These are phyloP conservation scores for Heliornis fulica DNA, from an alignment of 2,113 vertebrate genomes.

Conservation along the genomic window DNA sequence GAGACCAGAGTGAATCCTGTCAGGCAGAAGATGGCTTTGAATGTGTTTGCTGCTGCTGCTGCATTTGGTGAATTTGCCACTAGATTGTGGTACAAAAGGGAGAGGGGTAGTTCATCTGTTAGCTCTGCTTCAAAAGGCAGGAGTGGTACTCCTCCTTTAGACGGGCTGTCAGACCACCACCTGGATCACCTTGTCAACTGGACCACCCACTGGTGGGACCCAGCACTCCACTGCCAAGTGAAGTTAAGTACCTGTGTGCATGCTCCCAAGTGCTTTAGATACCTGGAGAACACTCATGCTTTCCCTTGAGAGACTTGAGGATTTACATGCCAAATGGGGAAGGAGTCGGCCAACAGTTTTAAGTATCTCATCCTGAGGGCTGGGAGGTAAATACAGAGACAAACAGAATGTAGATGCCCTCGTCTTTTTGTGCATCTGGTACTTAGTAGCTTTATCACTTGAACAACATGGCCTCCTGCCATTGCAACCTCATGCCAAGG, in stretches of 20 bases:
- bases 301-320: background rate
- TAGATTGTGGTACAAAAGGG: background rate
- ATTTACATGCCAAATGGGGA: background rate
- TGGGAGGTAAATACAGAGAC: background rate
- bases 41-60: background rate
- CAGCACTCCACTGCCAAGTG: rapidly evolving
- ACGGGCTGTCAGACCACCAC: background rate
- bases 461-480: slow-evolving; percentile 9
- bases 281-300: background rate
- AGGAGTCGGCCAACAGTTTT: background rate
- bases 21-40: background rate
- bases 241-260: background rate
- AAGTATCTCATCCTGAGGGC: background rate
- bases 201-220: background rate
- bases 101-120: background rate
- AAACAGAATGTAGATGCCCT: background rate
- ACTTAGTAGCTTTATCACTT: background rate
- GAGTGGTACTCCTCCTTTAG: background rate
- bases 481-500: background rate
- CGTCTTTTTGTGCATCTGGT: background rate
- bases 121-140: background rate
- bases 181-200: background rate
- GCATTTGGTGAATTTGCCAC: background rate
- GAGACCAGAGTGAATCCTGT: background rate
- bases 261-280: background rate